Evolutionary conservation across 2,113 vertebrate genomes (phyloP).

Genomic region (Origma solitaria): DNA sequence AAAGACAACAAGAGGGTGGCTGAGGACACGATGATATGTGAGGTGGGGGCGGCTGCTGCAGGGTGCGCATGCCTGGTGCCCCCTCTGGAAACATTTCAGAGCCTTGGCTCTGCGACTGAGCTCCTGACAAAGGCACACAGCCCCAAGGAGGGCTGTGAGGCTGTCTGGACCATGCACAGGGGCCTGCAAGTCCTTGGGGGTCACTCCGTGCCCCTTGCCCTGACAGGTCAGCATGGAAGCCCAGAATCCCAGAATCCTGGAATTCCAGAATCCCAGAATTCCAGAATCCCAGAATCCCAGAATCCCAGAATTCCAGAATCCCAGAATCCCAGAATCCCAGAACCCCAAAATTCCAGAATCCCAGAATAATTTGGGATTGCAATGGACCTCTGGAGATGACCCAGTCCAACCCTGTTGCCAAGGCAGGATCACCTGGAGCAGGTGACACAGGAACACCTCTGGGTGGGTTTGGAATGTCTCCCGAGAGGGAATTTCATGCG

Average conservation of each 20-base stretch:
- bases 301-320: background rate
- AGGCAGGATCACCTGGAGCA: background rate
- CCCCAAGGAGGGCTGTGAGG: background rate
- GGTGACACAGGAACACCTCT: fast-evolving
- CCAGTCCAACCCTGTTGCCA: background rate
- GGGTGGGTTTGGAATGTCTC: background rate
- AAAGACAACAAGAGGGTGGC: background rate
- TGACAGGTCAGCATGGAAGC: background rate
- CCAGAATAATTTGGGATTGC: background rate
- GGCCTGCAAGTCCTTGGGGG: background rate
- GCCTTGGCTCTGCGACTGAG: background rate
- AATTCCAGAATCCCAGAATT: background rate
- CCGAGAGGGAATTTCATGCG: fast-evolving
- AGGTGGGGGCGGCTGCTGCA: background rate
- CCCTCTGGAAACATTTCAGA: fast-evolving
- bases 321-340: background rate
- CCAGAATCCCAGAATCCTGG: background rate
- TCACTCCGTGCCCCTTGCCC: fast-evolving
- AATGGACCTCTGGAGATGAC: background rate
- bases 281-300: background rate
- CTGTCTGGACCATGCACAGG: background rate
- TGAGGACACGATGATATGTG: background rate
- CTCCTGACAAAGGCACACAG: background rate
- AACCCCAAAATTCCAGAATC: background rate
- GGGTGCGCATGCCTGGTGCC: fast-evolving